A percentile compares a stretch with the other conserved stretches of the same genome.
These are phyloP conservation scores for Sebastes taczanowskii DNA, from an alignment of 2,797 vertebrate genomes.

Conservation along the genomic window DNA sequence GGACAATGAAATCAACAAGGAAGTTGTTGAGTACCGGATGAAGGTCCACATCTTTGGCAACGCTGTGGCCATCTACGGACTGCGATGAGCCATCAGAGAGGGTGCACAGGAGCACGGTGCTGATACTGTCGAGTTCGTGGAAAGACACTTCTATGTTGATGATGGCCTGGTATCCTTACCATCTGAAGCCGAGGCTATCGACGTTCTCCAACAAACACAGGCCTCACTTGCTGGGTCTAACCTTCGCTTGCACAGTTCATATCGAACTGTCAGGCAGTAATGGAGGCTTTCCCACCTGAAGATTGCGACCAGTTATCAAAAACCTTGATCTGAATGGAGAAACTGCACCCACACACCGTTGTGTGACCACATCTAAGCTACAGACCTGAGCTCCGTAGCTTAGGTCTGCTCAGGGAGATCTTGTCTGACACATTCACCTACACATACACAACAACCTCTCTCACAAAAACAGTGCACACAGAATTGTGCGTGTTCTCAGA, in stretches of 20 bases:
- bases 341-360: neutral
- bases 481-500: conserved; percentile 13
- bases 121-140: neutral
- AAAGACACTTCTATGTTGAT: neutral
- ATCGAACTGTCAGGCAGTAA: neutral
- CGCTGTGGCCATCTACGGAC: neutral
- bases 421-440: neutral
- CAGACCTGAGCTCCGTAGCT: neutral
- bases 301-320: neutral
- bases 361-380: too few species aligned
- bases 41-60: neutral
- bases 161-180: neutral
- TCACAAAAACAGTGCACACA: neutral
- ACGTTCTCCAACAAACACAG: neutral
- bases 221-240: neutral
- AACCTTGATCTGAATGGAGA: neutral
- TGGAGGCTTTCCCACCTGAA: neutral
- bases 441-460: neutral
- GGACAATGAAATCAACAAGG: neutral
- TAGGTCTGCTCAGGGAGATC: neutral
- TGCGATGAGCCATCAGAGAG: neutral
- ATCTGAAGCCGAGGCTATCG: neutral
- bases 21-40: neutral
- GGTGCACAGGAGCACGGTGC: neutral
- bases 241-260: neutral